Percentiles rank a stretch among this genome's conserved stretches.
Evolutionary conservation across 2,797 vertebrate genomes (phyloP).

Genomic region (Apogon hyalosoma): DNA sequence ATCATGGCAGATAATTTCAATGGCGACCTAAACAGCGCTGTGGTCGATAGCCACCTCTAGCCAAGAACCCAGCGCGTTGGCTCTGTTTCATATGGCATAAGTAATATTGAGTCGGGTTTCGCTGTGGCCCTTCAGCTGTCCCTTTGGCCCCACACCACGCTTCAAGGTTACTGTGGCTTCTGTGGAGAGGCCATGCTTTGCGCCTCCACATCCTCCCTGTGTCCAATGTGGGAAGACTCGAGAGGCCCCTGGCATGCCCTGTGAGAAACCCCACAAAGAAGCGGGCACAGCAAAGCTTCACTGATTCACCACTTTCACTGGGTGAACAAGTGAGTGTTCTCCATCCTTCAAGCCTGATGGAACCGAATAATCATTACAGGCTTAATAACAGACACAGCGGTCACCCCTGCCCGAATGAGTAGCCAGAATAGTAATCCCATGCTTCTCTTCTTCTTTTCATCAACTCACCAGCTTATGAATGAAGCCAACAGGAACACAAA

Average conservation of each 20-base stretch:
- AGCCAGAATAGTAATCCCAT: constrained; percentile 60
- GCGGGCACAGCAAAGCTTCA: constrained; percentile 53
- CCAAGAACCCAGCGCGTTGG: constrained; percentile 18
- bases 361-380: constrained; percentile 67
- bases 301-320: constrained; percentile 65
- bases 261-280: constrained; percentile 78
- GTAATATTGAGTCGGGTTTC: constrained; percentile 49
- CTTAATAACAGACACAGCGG: constrained; percentile 70
- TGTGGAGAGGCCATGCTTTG: constrained; percentile 76
- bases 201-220: constrained; percentile 79
- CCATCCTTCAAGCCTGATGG: constrained; percentile 52
- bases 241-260: constrained; percentile 76
- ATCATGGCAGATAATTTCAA: not conserved
- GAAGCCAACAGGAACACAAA: constrained; percentile 74
- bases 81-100: constrained; percentile 38
- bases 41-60: not conserved
- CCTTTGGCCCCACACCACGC: constrained; percentile 62
- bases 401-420: constrained; percentile 62
- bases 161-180: constrained; percentile 77
- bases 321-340: constrained; percentile 56
- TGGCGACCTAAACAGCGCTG: not conserved
- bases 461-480: constrained; percentile 72
- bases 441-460: constrained; percentile 70
- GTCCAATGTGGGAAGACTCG: constrained; percentile 77
- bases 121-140: constrained; percentile 47